Percentiles rank a stretch among this genome's conserved stretches.
These are phyloP conservation scores for Vidua macroura DNA, from an alignment of 2,113 vertebrate species.

Conservation along the genomic window DNA sequence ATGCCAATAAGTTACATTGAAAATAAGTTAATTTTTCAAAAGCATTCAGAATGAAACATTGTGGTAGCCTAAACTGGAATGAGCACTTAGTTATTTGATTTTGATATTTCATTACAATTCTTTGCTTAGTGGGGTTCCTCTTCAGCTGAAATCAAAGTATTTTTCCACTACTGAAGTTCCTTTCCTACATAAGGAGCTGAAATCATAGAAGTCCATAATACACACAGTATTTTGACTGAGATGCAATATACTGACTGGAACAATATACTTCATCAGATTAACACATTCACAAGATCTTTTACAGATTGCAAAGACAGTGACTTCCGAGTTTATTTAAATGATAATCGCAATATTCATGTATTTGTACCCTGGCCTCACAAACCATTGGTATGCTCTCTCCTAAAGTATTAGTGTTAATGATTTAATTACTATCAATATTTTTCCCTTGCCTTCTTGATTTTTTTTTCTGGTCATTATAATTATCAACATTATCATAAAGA, in stretches of 20 bases:
- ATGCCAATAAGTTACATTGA: background rate
- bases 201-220: background rate
- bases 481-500: background rate
- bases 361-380: background rate
- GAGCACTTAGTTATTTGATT: background rate
- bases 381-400: background rate
- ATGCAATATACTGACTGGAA: background rate
- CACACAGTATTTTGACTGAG: background rate
- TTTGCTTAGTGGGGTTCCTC: slow-evolving; percentile 9
- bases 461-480: background rate
- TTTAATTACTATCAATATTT: background rate
- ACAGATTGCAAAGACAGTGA: background rate
- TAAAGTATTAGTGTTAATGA: background rate
- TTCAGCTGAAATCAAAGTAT: slow-evolving; percentile 21
- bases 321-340: slow-evolving; percentile 2
- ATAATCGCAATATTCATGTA: background rate
- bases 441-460: background rate
- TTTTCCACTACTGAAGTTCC: background rate
- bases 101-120: background rate
- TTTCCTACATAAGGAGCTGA: background rate
- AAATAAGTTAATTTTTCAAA: slow-evolving; percentile 1
- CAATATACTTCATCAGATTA: slow-evolving; percentile 10
- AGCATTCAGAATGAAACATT: background rate
- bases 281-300: background rate
- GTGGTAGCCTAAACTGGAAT: background rate